Conservation (phyloP, 2,888 invertebrate species). For the Psylliodes chrysocephalus region DNA sequence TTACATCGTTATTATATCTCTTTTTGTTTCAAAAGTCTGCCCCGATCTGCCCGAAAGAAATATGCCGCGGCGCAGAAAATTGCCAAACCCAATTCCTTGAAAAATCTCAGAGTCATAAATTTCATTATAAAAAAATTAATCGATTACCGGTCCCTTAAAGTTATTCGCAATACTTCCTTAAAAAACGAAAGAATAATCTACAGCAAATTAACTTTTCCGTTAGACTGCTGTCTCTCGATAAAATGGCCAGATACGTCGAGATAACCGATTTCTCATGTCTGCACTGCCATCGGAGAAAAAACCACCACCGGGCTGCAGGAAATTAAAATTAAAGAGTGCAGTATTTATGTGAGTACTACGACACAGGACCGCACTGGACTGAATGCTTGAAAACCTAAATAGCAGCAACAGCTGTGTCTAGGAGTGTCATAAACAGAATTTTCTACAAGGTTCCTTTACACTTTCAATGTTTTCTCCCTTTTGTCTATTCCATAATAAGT, state of each 20-base stretch:
- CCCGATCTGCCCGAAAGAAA: not conserved
- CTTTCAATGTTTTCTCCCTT: no score
- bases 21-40: no score
- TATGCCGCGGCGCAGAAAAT: not conserved
- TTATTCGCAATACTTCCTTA: constrained; percentile 15
- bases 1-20: not conserved
- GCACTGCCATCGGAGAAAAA: constrained; percentile 21
- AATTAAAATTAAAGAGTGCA: constrained; percentile 32
- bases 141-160: constrained; percentile 5
- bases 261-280: constrained; percentile 32
- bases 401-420: no score
- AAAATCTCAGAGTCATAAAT: constrained; percentile 22
- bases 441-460: no score
- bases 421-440: no score
- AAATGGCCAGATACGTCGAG: constrained; percentile 26
- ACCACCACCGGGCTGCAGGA: constrained; percentile 26
- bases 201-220: constrained; percentile 25
- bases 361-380: constrained; percentile 7
- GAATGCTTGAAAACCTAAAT: no score
- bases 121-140: constrained; percentile 5
- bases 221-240: constrained; percentile 29
- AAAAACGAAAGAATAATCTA: constrained; percentile 14
- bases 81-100: not conserved
- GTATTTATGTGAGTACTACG: constrained; percentile 23
- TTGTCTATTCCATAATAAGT: no score